Evolutionary conservation across 2,888 invertebrate species (phyloP).

Genomic region (Odontomyia ornata): DNA sequence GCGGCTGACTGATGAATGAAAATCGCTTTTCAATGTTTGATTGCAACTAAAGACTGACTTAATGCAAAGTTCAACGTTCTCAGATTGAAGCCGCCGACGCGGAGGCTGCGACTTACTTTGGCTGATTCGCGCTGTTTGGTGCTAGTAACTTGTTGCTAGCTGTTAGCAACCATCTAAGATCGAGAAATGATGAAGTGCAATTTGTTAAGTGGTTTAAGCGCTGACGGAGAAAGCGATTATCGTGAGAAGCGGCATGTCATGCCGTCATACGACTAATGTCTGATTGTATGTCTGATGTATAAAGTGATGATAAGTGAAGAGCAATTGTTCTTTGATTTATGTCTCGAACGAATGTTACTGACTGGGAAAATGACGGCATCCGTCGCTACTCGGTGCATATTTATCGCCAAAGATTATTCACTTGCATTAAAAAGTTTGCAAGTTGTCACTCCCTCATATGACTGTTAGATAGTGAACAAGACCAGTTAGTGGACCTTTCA

Average conservation of each 20-base stretch:
- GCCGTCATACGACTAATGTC: conserved; percentile 33
- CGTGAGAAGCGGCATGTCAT: conserved; percentile 42
- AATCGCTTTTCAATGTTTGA: conserved; percentile 44
- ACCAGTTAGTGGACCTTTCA: no score
- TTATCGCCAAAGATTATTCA: no score
- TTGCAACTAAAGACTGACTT: conserved; percentile 21
- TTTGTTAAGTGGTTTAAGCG: conserved; percentile 43
- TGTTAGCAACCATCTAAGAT: conserved; percentile 37
- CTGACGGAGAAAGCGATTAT: conserved; percentile 44
- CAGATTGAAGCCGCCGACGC: conserved; percentile 3
- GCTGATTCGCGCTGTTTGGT: neutral
- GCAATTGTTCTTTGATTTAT: conserved; percentile 41
- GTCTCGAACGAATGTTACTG: conserved; percentile 6
- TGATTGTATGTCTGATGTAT: conserved; percentile 35
- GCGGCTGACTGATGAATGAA: conserved; percentile 41
- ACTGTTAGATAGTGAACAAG: no score
- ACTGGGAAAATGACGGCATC: conserved; percentile 13
- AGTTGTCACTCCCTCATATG: no score
- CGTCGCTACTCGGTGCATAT: neutral
- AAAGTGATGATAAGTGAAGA: conserved; percentile 43
- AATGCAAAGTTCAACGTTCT: conserved; percentile 40
- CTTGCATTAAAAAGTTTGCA: no score
- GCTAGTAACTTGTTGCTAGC: conserved; percentile 30
- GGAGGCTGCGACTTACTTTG: neutral
- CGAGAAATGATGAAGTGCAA: conserved; percentile 43